Conservation (phyloP, 1,140 invertebrate genomes). For the Trichomalopsis sarcophagae region DNA sequence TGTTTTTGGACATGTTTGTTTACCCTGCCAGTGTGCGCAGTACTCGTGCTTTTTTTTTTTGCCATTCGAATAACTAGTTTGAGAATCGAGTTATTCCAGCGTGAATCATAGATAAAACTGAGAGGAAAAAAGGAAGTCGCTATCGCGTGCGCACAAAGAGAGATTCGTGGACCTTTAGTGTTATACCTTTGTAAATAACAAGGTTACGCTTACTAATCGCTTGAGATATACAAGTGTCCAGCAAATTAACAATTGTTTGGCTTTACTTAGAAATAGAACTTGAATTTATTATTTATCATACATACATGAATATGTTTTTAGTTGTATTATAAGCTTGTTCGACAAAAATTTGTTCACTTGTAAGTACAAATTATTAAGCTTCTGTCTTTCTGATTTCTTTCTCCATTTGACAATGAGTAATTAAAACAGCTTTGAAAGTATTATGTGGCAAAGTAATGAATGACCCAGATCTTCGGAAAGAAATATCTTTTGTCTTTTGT, state of each 20-base stretch:
- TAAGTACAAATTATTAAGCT: conserved; percentile 6
- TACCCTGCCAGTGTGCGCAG: background rate
- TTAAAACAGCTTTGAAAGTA: background rate
- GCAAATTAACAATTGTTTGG: background rate
- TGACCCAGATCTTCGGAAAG: background rate
- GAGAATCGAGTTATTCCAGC: background rate
- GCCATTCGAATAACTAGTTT: background rate
- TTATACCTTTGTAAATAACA: background rate
- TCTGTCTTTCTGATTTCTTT: background rate
- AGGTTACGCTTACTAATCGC: background rate
- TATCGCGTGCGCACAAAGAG: background rate
- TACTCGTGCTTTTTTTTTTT: background rate
- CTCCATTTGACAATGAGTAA: background rate
- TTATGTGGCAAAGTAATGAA: background rate
- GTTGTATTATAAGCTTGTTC: background rate
- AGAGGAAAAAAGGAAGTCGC: background rate
- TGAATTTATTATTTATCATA: background rate
- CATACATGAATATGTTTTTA: background rate
- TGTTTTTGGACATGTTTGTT: background rate
- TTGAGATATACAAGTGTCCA: background rate
- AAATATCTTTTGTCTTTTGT: background rate
- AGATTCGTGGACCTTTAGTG: background rate
- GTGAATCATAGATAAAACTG: background rate
- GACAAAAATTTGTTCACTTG: background rate
- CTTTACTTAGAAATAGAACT: background rate